Conservation (phyloP, 2,888 invertebrate genomes). For the Podotricha telesiphe region DNA sequence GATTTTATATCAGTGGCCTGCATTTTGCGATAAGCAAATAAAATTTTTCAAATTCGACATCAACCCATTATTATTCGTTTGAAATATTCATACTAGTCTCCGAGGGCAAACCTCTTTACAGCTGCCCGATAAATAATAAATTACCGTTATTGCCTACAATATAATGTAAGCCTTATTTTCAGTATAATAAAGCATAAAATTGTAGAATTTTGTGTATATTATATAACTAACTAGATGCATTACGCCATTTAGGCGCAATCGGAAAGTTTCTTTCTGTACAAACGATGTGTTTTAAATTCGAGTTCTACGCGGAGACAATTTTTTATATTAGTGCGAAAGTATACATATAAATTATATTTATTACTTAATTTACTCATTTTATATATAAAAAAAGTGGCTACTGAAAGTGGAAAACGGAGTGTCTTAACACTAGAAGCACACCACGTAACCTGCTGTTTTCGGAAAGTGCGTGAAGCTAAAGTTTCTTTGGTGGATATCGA, state of each 20-base stretch:
- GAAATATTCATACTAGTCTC: slow-evolving; percentile 49
- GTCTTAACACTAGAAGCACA: no score
- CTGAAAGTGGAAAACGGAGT: no score
- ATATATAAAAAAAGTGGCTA: no score
- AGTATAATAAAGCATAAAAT: slow-evolving; percentile 25
- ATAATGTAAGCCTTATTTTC: slow-evolving; percentile 12
- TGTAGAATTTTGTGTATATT: neutral
- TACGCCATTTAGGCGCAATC: neutral
- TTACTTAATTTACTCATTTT: no score
- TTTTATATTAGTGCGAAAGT: no score
- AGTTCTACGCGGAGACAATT: neutral
- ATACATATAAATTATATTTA: no score
- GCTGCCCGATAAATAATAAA: slow-evolving; percentile 35
- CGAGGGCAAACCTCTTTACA: slow-evolving; percentile 38
- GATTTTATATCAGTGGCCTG: slow-evolving; percentile 27
- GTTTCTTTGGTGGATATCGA: slow-evolving; percentile 37
- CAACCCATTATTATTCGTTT: slow-evolving; percentile 44
- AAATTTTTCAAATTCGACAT: slow-evolving; percentile 39
- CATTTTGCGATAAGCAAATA: slow-evolving; percentile 43
- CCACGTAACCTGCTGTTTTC: no score
- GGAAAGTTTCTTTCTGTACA: no score
- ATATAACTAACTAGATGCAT: slow-evolving; percentile 4
- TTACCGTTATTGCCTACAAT: neutral
- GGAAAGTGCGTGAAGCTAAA: slow-evolving; percentile 19
- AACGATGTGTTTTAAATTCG: neutral